Conservation (phyloP, 2,888 invertebrate species). For the Rhogogaster chlorosoma region DNA sequence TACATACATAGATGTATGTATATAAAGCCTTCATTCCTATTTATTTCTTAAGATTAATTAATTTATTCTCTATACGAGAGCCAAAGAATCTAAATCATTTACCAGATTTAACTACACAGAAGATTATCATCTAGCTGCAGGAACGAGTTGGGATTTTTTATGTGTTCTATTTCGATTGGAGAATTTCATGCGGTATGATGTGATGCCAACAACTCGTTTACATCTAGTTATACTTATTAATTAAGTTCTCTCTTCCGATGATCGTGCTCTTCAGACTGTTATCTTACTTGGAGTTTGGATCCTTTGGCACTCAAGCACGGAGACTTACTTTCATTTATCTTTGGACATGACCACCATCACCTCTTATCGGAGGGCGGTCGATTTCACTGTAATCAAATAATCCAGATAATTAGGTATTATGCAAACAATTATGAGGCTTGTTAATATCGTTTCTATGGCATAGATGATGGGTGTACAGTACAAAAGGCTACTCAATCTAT, state of each 20-base stretch:
- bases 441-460: neutral
- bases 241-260: neutral
- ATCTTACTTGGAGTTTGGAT: conserved; percentile 35
- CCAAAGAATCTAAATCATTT: conserved; percentile 40
- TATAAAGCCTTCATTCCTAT: conserved; percentile 44
- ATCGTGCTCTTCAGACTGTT: neutral
- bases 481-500: neutral
- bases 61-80: conserved; percentile 23
- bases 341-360: conserved; percentile 42
- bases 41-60: conserved; percentile 33
- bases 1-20: conserved; percentile 30
- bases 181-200: neutral
- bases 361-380: conserved; percentile 35
- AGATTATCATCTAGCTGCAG: neutral
- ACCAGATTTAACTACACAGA: neutral
- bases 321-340: conserved; percentile 47
- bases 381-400: conserved; percentile 26
- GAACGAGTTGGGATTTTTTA: neutral
- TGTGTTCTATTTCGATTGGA: neutral
- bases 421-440: neutral
- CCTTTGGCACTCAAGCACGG: conserved; percentile 41
- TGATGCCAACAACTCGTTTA: neutral
- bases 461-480: neutral
- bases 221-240: neutral
- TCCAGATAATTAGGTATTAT: neutral